A percentile compares a stretch with the other conserved stretches of the same genome.
phyloP scores from a whole-genome alignment of 2,113 vertebrate species.

The human (Homo sapiens) region GRCh38 chr2:62857501-62858000 shows the following conservation, averaged over 20 bases:
- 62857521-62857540: background rate
- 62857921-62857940: slow-evolving; percentile 23
- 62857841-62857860: slow-evolving; percentile 1
- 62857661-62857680: background rate
- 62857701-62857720: slow-evolving; percentile 31
- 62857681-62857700: slow-evolving; percentile 22
- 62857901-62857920: slow-evolving; percentile 38
- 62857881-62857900: background rate
- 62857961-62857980: background rate
- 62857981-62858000: slow-evolving; percentile 46
- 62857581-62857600: background rate
- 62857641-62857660: background rate
- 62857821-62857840: slow-evolving; percentile 8
- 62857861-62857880: slow-evolving; percentile 11
- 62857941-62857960: slow-evolving; percentile 10
- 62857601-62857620: slow-evolving; percentile 3
- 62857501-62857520: background rate
- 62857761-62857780: slow-evolving; percentile 40
- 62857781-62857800: background rate
- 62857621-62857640: slow-evolving; percentile 24
- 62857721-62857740: slow-evolving; percentile 39
- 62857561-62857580: background rate
- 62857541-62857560: slow-evolving; percentile 38
- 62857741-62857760: slow-evolving; percentile 56
- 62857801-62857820: slow-evolving; percentile 27